These are phyloP conservation scores for Sycophila texana DNA, from an alignment of 2,888 invertebrate species.

Conservation along the genomic window DNA sequence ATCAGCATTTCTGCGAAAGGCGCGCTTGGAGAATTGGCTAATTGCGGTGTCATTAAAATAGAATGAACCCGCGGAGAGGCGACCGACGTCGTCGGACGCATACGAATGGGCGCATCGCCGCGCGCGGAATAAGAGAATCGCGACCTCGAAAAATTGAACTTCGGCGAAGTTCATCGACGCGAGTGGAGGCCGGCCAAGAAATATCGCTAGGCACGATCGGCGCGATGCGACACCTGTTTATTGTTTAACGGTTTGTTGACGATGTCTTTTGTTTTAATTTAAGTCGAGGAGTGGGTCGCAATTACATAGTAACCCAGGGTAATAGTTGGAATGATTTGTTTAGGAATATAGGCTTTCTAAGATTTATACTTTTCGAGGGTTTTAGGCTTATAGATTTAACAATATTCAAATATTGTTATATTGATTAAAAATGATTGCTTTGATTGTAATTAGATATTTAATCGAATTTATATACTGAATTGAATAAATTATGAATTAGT, in stretches of 20 bases:
- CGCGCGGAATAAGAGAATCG: neutral
- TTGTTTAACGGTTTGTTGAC: conserved; percentile 3
- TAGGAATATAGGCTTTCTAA: no score
- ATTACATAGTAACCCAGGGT: neutral
- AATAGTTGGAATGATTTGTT: neutral
- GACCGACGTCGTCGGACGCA: conserved; percentile 16
- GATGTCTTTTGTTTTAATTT: neutral
- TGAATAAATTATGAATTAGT: no score
- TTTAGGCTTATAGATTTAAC: neutral
- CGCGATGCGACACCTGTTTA: neutral
- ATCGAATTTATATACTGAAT: no score
- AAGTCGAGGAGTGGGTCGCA: neutral
- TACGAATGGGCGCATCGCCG: conserved; percentile 25
- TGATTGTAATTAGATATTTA: no score
- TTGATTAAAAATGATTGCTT: no score
- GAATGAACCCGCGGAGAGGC: conserved; percentile 15
- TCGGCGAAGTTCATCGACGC: conserved; percentile 34
- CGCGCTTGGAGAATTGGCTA: conserved; percentile 3
- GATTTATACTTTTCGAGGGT: neutral
- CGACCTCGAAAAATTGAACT: conserved; percentile 49
- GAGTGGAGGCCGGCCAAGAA: conserved; percentile 25
- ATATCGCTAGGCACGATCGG: neutral
- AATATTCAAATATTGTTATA: neutral
- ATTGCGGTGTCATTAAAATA: conserved; percentile 23
- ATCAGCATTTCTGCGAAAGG: no score